Percentiles rank a stretch among this genome's conserved stretches.
These are phyloP conservation scores for Echinops telfairi DNA, from an alignment of 2,113 vertebrate genomes.

Conservation along the genomic window DNA sequence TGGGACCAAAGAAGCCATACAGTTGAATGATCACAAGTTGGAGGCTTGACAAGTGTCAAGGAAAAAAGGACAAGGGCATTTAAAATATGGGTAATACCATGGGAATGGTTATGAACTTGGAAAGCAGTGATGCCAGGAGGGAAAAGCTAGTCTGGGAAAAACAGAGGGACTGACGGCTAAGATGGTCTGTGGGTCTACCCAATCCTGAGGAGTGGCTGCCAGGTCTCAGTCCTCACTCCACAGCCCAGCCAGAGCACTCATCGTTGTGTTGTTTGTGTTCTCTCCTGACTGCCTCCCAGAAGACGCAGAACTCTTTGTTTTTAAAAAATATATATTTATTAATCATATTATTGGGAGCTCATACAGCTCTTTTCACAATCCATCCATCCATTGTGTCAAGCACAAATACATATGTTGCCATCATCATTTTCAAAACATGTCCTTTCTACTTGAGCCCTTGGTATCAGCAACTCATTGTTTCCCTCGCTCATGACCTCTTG, in stretches of 20 bases:
- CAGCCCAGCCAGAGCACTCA: neutral
- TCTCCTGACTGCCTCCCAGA: neutral
- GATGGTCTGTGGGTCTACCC: neutral
- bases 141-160: neutral
- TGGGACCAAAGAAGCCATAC: neutral
- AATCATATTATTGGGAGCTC: too few relatives aligned
- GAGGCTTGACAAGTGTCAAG: neutral
- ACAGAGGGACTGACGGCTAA: too few relatives aligned
- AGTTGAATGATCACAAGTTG: neutral
- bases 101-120: neutral
- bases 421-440: too few relatives aligned
- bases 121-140: neutral
- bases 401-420: too few relatives aligned
- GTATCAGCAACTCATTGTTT: too few relatives aligned
- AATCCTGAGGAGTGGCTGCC: neutral
- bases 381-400: too few relatives aligned
- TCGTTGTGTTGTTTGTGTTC: neutral
- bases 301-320: neutral
- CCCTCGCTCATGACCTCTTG: too few relatives aligned
- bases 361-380: too few relatives aligned
- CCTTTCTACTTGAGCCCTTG: too few relatives aligned
- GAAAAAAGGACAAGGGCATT: neutral
- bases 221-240: neutral
- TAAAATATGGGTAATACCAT: neutral
- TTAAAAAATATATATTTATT: too few relatives aligned